phyloP scores from a whole-genome alignment of 2,888 invertebrate genomes.

The Lepetodrilus schrolli region DNA sequence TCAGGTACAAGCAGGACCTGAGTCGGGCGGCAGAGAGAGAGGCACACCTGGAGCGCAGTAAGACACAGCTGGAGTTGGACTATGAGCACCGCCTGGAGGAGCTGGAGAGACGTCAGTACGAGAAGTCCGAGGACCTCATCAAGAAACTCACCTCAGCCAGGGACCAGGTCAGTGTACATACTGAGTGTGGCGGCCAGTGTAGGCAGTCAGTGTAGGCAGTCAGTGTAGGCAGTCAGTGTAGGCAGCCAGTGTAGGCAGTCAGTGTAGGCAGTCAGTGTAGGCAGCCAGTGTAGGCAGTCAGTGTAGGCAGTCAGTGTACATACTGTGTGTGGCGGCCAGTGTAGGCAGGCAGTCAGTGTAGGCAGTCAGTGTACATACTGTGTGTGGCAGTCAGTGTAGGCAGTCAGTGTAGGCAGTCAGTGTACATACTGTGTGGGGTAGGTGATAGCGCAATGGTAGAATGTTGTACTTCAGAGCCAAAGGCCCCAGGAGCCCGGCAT shows the following conservation, averaged over 20 bases:
- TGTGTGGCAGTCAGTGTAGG: background rate
- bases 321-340: too few species aligned
- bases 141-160: slow-evolving; percentile 64
- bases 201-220: background rate
- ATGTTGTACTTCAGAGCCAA: too few species aligned
- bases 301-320: too few species aligned
- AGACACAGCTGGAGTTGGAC: slow-evolving; percentile 71
- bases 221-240: too few species aligned
- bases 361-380: slow-evolving; percentile 44
- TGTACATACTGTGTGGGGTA: background rate
- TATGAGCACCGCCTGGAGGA: slow-evolving; percentile 72
- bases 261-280: too few species aligned
- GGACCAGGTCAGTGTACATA: slow-evolving; percentile 62
- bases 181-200: background rate
- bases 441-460: too few species aligned
- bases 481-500: too few species aligned
- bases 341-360: too few species aligned
- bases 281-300: too few species aligned
- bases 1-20: slow-evolving; percentile 72
- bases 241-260: too few species aligned
- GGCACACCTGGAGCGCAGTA: slow-evolving; percentile 62
- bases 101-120: slow-evolving; percentile 67
- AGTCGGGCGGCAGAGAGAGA: slow-evolving; percentile 66
- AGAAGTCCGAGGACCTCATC: slow-evolving; percentile 70
- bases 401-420: background rate